Evolutionary conservation across 2,888 invertebrate species (phyloP), one percentile per base, ranked within the genome.

Genomic region (Autographa gamma): DNA sequence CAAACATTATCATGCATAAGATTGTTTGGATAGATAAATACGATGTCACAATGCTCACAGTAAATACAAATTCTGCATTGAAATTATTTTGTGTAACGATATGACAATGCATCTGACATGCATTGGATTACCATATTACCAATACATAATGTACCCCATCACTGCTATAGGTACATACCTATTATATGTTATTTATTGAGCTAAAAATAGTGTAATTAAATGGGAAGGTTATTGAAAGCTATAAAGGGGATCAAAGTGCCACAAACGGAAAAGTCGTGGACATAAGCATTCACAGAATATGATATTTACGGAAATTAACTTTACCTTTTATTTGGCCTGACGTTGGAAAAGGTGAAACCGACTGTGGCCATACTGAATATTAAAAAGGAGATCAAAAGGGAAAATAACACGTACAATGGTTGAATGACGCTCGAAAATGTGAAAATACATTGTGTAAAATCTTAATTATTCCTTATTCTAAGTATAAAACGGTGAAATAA

Each of bases 31-130:
- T 56, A 25, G 75, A 66, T 74, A 66, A 74, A 66, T 58, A 60
- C 9, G 25, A 13, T 74, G 48, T 4, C n/a, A 48, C n/a, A 48
- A 43, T 43, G 14, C 4, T 41, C 41, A 41, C 31, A 61, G 52
- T 76, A 63, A 61, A 79, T 77, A 43, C 9, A 59, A 32, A 31
- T 56, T 38, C 56, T 58, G 59, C 52, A 65, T 54, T 60, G 34
- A 65, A 58, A 61, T 58, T 59, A 68, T 56, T 34, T 60, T 34
- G 59, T 25, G 25, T 31, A 43, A 1, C 41, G 79, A 68, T 48
- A 65, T 69, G 60, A 63, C 56, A 58, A 61, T 63, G 32, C 11
- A 14, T 34, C 16, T 52, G 48, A 54, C 18, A 16, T 13, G n/a
- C 16, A 34, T 2, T 14, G 11, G 9, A n/a, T 41, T 9, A 8